Conservation (phyloP, 2,113 vertebrate genomes). For the Clarias gariepinus region DNA sequence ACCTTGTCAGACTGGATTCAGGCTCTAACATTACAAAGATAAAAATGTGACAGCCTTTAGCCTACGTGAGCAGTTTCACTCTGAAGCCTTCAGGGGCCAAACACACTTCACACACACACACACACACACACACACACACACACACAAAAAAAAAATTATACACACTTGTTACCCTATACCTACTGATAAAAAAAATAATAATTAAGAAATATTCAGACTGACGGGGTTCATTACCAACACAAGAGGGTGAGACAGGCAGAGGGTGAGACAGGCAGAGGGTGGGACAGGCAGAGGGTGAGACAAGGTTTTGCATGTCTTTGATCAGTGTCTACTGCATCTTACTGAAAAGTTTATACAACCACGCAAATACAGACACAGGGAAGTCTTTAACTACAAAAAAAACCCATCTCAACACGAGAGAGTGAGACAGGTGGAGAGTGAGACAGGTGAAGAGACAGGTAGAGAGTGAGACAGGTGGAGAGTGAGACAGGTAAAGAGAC, state of each 20-base stretch:
- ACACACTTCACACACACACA: neutral
- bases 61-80: neutral
- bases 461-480: too few species aligned
- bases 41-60: neutral
- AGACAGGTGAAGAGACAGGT: too few species aligned
- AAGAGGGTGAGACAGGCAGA: neutral
- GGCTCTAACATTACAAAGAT: conserved; percentile 41
- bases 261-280: neutral
- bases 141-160: neutral
- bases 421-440: too few species aligned
- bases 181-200: neutral
- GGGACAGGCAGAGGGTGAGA: too few species aligned
- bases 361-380: neutral
- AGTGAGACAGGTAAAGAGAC: too few species aligned
- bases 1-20: conserved; percentile 75
- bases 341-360: neutral
- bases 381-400: too few species aligned
- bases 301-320: neutral
- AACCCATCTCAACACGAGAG: too few species aligned
- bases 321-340: neutral
- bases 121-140: neutral
- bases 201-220: neutral
- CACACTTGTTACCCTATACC: neutral
- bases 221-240: neutral
- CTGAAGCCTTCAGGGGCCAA: neutral